A percentile compares a stretch with the other conserved stretches of the same genome.
Evolutionary conservation across 2,888 invertebrate species (phyloP).

Genomic region (Bellardia pandia): DNA sequence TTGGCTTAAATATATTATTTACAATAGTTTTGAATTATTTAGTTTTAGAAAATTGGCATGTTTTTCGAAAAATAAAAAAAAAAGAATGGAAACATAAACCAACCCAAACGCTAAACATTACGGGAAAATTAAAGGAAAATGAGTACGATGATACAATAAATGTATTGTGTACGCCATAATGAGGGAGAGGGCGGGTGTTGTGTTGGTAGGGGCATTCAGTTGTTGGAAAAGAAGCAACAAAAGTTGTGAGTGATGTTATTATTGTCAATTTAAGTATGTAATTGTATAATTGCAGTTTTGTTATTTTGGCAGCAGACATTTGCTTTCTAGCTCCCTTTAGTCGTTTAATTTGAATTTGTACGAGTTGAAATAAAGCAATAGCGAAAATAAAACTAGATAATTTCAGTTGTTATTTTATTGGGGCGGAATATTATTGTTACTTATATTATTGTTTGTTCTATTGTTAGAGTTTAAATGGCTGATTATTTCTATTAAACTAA

Average conservation of each 20-base stretch:
- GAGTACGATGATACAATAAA: neutral
- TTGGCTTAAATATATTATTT: slow-evolving; percentile 64
- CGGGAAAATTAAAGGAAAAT: slow-evolving; percentile 14
- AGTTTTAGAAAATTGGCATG: slow-evolving; percentile 72
- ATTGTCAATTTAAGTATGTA: slow-evolving; percentile 72
- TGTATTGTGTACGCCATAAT: slow-evolving; percentile 19
- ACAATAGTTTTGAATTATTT: slow-evolving; percentile 71
- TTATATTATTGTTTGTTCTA: slow-evolving; percentile 22
- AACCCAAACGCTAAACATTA: slow-evolving; percentile 8
- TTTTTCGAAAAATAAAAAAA: slow-evolving; percentile 34
- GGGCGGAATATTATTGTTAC: slow-evolving; percentile 33
- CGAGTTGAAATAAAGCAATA: neutral
- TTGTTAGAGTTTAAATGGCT: slow-evolving; percentile 43
- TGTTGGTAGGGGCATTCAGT: neutral
- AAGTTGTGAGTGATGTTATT: slow-evolving; percentile 43
- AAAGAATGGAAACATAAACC: slow-evolving; percentile 13
- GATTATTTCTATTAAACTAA: slow-evolving; percentile 39
- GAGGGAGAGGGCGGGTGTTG: neutral
- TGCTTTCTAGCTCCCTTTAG: slow-evolving; percentile 9
- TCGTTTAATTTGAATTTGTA: slow-evolving; percentile 50
- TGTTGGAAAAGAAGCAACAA: neutral
- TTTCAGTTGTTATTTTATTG: slow-evolving; percentile 53
- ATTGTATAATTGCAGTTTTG: slow-evolving; percentile 68
- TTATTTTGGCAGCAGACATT: slow-evolving; percentile 67
- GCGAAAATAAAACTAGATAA: slow-evolving; percentile 25